Evolutionary conservation across 2,797 vertebrate genomes (phyloP).

Genomic region (Mormyrus hasselquistii): DNA sequence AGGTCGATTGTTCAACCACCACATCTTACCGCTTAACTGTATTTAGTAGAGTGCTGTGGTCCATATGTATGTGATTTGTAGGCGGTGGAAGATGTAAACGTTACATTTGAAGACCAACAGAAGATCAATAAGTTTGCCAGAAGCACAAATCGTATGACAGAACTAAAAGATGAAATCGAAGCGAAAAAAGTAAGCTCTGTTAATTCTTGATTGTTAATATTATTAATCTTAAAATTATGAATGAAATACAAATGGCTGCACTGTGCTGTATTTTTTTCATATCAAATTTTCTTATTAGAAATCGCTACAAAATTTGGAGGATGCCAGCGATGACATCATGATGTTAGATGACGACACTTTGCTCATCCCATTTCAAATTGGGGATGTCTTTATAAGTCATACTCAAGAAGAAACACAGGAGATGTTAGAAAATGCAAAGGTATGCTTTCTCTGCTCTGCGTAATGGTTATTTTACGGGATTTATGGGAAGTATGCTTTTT

Average conservation of each 20-base stretch:
- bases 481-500: neutral
- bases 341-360: conserved; percentile 80
- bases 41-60: neutral
- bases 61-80: conserved; percentile 39
- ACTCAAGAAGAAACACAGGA: conserved; percentile 90
- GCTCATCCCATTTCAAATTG: conserved; percentile 87
- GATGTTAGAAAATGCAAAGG: conserved; percentile 92
- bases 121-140: conserved; percentile 97
- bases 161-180: conserved; percentile 94
- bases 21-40: neutral
- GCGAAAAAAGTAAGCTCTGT: conserved; percentile 73
- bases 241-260: neutral
- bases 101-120: conserved; percentile 96
- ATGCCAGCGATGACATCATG: conserved; percentile 92
- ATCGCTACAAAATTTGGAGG: conserved; percentile 88
- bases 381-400: conserved; percentile 92
- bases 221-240: neutral
- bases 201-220: neutral
- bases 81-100: conserved; percentile 93
- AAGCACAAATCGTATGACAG: conserved; percentile 86
- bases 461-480: neutral
- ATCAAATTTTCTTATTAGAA: conserved; percentile 60
- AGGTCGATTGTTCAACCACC: neutral
- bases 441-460: conserved; percentile 34
- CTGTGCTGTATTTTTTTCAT: neutral